phyloP scores from a whole-genome alignment of 64 coral and sea anemone species.

The Acropora yongei region DNA sequence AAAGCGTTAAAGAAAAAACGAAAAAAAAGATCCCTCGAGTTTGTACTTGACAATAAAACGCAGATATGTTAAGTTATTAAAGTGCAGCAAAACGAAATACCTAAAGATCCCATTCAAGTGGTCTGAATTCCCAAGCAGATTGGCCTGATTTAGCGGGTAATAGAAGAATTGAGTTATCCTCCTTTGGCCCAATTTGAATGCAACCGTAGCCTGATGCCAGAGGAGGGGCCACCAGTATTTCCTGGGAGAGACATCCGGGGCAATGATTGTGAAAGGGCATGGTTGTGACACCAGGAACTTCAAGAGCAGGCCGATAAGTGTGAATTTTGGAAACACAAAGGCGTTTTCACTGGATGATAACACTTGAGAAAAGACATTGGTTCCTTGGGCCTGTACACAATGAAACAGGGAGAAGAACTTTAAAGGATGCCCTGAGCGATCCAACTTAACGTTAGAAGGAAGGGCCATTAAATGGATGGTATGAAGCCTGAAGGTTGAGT shows the following conservation, averaged over 20 bases:
- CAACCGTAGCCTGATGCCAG: neutral
- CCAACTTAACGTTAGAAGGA: neutral
- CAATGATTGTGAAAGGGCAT: conserved; percentile 21
- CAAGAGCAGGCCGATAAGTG: conserved; percentile 43
- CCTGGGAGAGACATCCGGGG: neutral
- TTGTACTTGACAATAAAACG: no score
- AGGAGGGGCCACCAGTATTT: conserved; percentile 40
- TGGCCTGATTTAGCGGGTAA: conserved; percentile 9
- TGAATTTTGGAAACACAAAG: conserved; percentile 51
- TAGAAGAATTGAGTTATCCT: neutral
- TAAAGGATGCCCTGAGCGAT: neutral
- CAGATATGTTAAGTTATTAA: neutral
- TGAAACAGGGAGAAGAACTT: conserved; percentile 6
- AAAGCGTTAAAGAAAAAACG: neutral
- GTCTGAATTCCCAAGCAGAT: neutral
- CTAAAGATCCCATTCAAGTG: conserved; percentile 37
- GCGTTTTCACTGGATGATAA: conserved; percentile 23
- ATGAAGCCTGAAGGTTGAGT: no score
- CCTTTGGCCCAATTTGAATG: neutral
- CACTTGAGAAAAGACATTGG: conserved; percentile 37
- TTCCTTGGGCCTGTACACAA: neutral
- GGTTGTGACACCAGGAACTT: neutral
- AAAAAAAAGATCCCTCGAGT: neutral
- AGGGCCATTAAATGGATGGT: no score
- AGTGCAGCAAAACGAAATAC: conserved; percentile 9